Evolutionary conservation across 2,113 vertebrate genomes (phyloP), one percentile per base, ranked within the genome.

Genomic region (Corydoras maculifer): DNA sequence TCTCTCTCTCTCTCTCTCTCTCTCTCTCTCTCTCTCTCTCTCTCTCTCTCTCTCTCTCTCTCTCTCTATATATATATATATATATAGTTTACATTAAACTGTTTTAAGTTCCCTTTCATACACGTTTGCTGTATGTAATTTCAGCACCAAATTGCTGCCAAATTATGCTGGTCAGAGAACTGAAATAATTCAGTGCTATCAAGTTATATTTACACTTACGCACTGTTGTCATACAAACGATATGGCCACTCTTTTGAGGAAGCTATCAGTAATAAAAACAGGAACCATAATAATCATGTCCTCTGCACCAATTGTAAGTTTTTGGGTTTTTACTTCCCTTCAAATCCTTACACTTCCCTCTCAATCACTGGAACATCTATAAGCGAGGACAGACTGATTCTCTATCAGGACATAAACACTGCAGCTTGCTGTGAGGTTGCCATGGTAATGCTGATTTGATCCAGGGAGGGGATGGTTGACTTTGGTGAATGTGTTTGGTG

Each of bases 401-500:
- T 65, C 62, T 68, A 69, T 71, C 72, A 72, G 58, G 58, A 58
- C 58, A 70, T 62, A 67, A 66, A 55, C 62, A 48, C 64, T 48
- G 66, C 61, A 72, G 74, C 65, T 69, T 15, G 61, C n/a, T 58
- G 50, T 25, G 59, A 53, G 54, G 70, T 80, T 68, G 61, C 79
- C 79, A 80, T 80, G 76, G 70, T 72, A 75, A 77, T 70, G n/a
- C 58, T 77, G 64, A 80, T 18, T 48, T 73, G 65, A 15, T 53
- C 49, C 62, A 65, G 30, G 61, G 12, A 61, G 61, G 62, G 65
- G 54, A 62, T 69, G 68, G 59, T 62, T 14, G 71, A 65, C 68
- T 74, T 70, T 58, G 55, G 70, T 68, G 75, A 68, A 77, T 75
- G 70, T 73, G 63, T 75, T 65, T 69, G 73, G 62, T 68, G 75